A percentile compares a stretch with the other conserved stretches of the same genome.
Conservation (phyloP, 2,888 invertebrate genomes). For the Platerodrilus igneus region DNA sequence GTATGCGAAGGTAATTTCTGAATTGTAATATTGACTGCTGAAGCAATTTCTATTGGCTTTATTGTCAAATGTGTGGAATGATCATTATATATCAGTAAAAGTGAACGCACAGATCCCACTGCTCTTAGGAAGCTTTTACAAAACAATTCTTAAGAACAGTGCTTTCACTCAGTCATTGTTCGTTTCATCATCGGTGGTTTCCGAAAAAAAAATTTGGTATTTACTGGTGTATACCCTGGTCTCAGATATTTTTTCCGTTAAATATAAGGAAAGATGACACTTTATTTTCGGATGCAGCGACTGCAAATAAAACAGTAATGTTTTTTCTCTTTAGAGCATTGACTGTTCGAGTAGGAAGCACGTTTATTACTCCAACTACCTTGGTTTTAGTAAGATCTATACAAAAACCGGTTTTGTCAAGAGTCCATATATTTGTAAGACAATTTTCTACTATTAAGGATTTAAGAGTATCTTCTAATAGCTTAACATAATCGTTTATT, state of each 20-base stretch:
- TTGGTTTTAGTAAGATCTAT: conserved; percentile 22
- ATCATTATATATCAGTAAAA: conserved; percentile 7
- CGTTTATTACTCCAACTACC: conserved; percentile 21
- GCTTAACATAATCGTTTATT: conserved; percentile 23
- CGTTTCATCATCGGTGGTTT: not conserved
- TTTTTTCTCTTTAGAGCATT: conserved; percentile 19
- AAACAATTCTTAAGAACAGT: conserved; percentile 6
- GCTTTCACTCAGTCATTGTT: conserved; percentile 8
- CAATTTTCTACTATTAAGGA: conserved; percentile 19
- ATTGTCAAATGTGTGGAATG: conserved; percentile 3
- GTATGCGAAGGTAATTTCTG: conserved; percentile 4
- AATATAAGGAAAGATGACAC: conserved; percentile 19
- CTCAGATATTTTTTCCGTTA: too few relatives aligned
- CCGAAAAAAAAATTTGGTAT: not conserved
- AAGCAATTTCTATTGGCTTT: not conserved
- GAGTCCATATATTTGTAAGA: conserved; percentile 28
- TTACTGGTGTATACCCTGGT: conserved; percentile 11
- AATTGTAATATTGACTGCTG: not conserved
- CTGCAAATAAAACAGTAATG: conserved; percentile 14
- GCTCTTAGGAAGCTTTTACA: conserved; percentile 1
- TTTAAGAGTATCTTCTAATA: conserved; percentile 19
- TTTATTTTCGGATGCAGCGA: conserved; percentile 22
- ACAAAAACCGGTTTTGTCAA: conserved; percentile 24
- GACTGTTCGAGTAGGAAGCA: conserved; percentile 9
- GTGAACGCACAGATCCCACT: too few relatives aligned